Percentiles rank a stretch among this genome's conserved stretches.
These are phyloP conservation scores for Eupithecia subumbrata DNA, from an alignment of 2,888 invertebrate species.

Conservation along the genomic window DNA sequence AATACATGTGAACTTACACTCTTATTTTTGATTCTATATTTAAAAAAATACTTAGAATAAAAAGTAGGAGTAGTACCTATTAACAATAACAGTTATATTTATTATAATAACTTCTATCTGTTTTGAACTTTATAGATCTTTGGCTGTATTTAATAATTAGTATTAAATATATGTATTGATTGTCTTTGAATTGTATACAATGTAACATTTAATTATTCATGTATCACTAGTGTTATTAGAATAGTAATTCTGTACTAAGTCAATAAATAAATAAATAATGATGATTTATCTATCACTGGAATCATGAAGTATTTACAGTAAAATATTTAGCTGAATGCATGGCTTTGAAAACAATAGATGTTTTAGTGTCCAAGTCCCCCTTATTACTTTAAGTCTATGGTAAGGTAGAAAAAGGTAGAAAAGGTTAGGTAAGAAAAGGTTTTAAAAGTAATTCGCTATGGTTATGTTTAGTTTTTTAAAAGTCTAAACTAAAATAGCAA, in stretches of 20 bases:
- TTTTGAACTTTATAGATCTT: neutral
- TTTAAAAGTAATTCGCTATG: neutral
- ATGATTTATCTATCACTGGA: constrained; percentile 1
- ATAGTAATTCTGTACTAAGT: too few species aligned
- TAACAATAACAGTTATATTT: neutral
- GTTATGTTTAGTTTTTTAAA: too few species aligned
- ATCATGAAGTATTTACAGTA: neutral
- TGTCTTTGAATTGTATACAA: too few species aligned
- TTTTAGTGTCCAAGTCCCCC: neutral
- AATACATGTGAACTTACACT: neutral
- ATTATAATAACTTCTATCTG: neutral
- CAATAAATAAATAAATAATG: too few species aligned
- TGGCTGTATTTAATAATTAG: neutral
- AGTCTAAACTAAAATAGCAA: neutral
- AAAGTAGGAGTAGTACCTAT: neutral
- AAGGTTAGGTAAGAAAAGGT: too few species aligned
- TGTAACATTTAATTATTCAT: too few species aligned
- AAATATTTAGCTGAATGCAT: neutral
- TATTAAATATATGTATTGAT: too few species aligned
- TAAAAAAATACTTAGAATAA: neutral
- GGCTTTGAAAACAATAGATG: neutral
- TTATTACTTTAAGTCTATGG: neutral
- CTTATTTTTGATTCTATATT: neutral
- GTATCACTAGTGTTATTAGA: too few species aligned
- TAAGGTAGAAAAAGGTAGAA: too few species aligned